Conservation (phyloP, 1,140 invertebrate genomes). For the Lamellibrachia luymesi region DNA sequence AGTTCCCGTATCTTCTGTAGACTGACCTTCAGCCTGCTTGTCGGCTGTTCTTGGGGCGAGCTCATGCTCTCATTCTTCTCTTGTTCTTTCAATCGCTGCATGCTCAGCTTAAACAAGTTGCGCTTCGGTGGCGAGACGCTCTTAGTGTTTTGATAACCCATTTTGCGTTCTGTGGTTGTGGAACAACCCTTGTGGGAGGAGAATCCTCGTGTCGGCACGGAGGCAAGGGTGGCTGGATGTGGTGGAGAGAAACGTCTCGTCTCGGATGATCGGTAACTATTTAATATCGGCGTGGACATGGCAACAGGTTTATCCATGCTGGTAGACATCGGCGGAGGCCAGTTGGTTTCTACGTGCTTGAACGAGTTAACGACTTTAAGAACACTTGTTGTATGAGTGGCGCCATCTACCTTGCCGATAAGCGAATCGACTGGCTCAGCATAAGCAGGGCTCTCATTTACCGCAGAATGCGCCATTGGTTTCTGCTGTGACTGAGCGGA, state of each 20-base stretch:
- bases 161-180: background rate
- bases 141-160: background rate
- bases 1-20: background rate
- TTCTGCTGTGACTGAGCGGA: background rate
- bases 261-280: constrained; percentile 21
- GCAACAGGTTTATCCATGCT: constrained; percentile 22
- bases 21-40: background rate
- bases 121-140: background rate
- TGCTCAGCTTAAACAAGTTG: background rate
- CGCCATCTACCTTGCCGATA: constrained; percentile 48
- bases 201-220: background rate
- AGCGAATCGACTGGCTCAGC: constrained; percentile 88
- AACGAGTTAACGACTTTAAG: constrained; percentile 36
- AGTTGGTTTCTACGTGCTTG: constrained; percentile 42
- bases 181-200: background rate
- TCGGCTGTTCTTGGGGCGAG: background rate
- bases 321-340: background rate
- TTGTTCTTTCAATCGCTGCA: background rate
- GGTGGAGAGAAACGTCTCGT: background rate
- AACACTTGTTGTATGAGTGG: constrained; percentile 31
- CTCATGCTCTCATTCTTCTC: background rate
- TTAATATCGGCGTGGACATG: constrained; percentile 21
- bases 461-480: background rate
- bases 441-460: constrained; percentile 77
- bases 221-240: background rate